Base-by-base conservation (phyloP, 2,113 vertebrate genomes). In the Crypturellus undulatus region DNA sequence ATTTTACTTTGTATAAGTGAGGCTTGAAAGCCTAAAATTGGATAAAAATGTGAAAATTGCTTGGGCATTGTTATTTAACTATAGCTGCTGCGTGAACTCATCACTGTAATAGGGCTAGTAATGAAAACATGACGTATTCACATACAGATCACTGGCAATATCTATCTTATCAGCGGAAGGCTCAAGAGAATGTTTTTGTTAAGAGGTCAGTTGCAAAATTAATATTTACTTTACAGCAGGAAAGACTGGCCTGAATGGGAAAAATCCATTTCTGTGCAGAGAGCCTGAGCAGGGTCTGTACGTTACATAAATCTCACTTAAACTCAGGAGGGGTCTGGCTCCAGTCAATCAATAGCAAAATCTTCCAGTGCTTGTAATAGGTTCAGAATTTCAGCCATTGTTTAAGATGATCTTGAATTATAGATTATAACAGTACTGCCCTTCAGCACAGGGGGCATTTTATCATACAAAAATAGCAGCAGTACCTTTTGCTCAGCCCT, bases 181-280 rank as follows among this genome's bases (percentile, higher is more conserved):
- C 75, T 67, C 45, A 24, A 54, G 68, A 62, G 79, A 72, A 65
- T 0, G 0, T 42, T 78, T 84, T 26, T 36, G 49, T 40, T 15
- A 58, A 87, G 65, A 76, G 65, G 73, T 87, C 76, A 60, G 62
- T 40, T 69, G 56, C 36, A 95, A 79, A 80, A 93, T 89, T 81
- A 89, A 73, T 90, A 79, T 87, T 81, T 78, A 73, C 69, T 70
- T 52, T 75, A 30, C 43, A 78, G 60, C 73, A 81, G 60, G 54
- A 73, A 78, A 75, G 72, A 32, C 22, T 3, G 20, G 22, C 16
- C 19, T 42, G 9, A 6, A 16, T 17, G 52, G 54, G 60, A n/a
- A 94, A 81, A 80, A 47, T 11, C 12, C 38, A 12, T 12, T 22
- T 56, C 12, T 9, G 17, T 47, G 11, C 51, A 42, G 89, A 83